Conservation (phyloP, 2,797 vertebrate genomes). For the Bucorvus abyssinicus region DNA sequence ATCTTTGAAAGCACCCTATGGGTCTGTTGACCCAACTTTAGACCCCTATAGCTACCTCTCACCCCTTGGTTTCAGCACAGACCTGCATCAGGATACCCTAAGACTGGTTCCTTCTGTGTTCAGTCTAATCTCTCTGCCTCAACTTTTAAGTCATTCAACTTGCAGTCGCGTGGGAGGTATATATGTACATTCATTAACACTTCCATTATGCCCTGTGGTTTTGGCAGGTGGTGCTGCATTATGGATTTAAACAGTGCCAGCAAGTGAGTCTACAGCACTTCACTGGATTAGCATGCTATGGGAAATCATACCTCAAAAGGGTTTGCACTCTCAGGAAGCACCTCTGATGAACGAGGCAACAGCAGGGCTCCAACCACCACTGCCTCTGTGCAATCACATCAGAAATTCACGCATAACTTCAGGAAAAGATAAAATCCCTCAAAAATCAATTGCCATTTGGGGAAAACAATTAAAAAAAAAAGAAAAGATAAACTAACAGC, state of each 20-base stretch:
- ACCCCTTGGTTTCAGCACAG: neutral
- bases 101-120: neutral
- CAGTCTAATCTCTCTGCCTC: neutral
- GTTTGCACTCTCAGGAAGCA: neutral
- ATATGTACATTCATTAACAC: conserved; percentile 55
- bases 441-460: neutral
- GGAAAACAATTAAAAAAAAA: too few relatives aligned
- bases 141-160: conserved; percentile 15
- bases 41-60: neutral
- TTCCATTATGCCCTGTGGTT: conserved; percentile 48
- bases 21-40: neutral
- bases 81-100: neutral
- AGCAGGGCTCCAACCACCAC: conserved; percentile 2
- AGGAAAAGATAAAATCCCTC: neutral
- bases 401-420: conserved; percentile 13
- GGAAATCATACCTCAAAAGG: conserved; percentile 25
- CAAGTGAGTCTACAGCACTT: neutral
- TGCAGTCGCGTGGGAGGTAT: conserved; percentile 7
- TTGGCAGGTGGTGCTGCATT: conserved; percentile 56
- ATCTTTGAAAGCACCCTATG: neutral
- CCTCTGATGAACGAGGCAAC: neutral
- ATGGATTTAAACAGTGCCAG: conserved; percentile 54
- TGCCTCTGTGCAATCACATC: neutral
- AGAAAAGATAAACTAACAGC: neutral
- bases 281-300: neutral